Evolutionary conservation across 2,113 vertebrate genomes (phyloP).

Genomic region (Hypocryptadius cinnamomeus): DNA sequence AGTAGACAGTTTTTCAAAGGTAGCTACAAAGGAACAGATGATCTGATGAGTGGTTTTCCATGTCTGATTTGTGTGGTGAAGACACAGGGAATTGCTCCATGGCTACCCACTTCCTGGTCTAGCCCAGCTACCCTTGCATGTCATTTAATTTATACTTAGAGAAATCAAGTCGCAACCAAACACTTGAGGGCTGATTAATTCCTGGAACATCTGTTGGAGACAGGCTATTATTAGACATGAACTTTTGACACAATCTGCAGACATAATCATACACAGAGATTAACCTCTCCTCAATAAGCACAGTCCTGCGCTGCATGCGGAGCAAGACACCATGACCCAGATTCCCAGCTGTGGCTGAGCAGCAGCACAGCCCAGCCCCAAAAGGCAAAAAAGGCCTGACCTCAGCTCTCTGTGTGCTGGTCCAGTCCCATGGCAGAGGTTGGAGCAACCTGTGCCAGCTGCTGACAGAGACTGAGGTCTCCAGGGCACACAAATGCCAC

Average conservation of each 20-base stretch:
- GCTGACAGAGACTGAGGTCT: accelerated
- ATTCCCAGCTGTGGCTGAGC: constrained; percentile 4
- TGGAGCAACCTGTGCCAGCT: background rate
- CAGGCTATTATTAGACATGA: constrained; percentile 47
- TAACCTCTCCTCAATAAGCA: background rate
- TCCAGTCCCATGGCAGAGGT: background rate
- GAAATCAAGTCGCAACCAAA: constrained; percentile 34
- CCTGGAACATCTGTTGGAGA: constrained; percentile 50
- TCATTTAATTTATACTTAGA: background rate
- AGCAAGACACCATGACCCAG: background rate
- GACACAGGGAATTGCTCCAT: background rate
- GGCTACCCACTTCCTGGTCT: background rate
- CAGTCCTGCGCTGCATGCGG: background rate
- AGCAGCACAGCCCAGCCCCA: background rate
- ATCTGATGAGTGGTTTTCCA: background rate
- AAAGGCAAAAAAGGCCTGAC: background rate
- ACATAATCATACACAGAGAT: constrained; percentile 34
- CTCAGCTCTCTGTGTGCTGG: background rate
- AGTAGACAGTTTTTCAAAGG: background rate
- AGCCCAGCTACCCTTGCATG: background rate
- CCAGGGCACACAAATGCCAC: background rate
- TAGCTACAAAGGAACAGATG: background rate
- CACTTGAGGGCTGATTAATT: constrained; percentile 48
- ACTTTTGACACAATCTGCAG: constrained; percentile 59
- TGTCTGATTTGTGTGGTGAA: background rate